A percentile compares a stretch with the other conserved stretches of the same genome.
phyloP scores from a whole-genome alignment of 2,888 invertebrate genomes.

The Caenorhabditis sp. region DNA sequence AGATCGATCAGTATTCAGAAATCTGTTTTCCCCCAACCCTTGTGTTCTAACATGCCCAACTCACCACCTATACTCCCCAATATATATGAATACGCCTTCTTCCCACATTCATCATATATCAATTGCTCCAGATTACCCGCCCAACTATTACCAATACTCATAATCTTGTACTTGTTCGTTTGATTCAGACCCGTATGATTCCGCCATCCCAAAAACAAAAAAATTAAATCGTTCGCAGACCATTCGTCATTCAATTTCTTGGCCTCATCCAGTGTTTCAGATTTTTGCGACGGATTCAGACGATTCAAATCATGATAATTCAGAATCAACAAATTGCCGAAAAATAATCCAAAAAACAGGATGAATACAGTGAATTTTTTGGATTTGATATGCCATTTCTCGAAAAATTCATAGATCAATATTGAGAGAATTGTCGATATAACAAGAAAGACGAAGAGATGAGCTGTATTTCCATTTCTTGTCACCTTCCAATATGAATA shows the following conservation, averaged over 20 bases:
- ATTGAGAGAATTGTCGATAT: background rate
- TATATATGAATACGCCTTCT: constrained; percentile 11
- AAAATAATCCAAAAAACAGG: too few relatives aligned
- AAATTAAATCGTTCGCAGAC: background rate
- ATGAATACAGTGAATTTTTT: background rate
- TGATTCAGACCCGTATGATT: background rate
- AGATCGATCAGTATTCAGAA: too few relatives aligned
- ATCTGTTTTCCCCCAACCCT: too few relatives aligned
- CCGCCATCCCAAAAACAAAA: background rate
- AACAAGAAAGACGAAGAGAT: background rate
- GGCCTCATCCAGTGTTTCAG: background rate
- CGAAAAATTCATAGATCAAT: constrained; percentile 13
- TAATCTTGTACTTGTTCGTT: constrained; percentile 1
- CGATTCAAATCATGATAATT: too few relatives aligned
- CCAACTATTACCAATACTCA: constrained; percentile 44
- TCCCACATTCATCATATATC: constrained; percentile 29
- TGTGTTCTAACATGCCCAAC: too few relatives aligned
- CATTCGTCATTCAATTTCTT: background rate
- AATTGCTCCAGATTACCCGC: constrained; percentile 28
- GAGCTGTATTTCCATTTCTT: background rate
- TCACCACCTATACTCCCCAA: background rate
- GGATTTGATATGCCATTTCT: constrained; percentile 14
- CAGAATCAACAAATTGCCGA: too few relatives aligned
- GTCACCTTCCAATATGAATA: constrained; percentile 5
- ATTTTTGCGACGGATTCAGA: too few relatives aligned